phyloP scores from a whole-genome alignment of 2,888 invertebrate species.

The Dicyrtomina minuta region DNA sequence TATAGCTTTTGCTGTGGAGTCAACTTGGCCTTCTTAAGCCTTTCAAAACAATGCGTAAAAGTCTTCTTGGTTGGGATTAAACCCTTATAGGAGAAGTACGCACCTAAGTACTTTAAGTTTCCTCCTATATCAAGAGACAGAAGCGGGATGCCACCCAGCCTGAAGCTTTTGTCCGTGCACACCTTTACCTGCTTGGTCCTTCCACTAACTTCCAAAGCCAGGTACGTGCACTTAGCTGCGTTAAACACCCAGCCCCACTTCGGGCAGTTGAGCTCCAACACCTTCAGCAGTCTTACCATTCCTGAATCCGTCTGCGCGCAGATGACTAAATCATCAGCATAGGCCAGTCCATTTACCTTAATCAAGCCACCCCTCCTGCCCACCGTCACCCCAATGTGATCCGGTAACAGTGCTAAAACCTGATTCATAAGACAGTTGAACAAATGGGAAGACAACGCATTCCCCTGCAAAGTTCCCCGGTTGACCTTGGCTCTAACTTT shows the following conservation, averaged over 20 bases:
- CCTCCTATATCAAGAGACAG: no score
- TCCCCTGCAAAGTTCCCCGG: slow-evolving; percentile 8
- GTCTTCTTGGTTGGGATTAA: no score
- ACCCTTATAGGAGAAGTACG: no score
- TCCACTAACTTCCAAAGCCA: no score
- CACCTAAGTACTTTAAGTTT: no score
- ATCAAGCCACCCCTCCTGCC: not conserved
- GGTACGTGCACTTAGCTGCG: not conserved
- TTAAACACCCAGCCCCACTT: not conserved
- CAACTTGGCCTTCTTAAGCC: no score
- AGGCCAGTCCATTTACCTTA: not conserved
- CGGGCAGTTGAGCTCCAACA: not conserved
- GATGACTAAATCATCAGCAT: not conserved
- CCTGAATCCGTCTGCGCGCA: not conserved
- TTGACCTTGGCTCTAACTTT: no score
- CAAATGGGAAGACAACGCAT: not conserved
- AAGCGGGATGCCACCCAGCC: no score
- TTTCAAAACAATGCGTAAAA: no score
- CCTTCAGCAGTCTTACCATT: not conserved
- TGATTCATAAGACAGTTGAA: not conserved
- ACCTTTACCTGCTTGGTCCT: no score
- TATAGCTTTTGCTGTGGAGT: no score
- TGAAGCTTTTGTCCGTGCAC: no score
- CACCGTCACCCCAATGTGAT: not conserved
- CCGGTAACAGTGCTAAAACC: not conserved